These are phyloP conservation scores for Gadus chalcogrammus DNA, from an alignment of 2,113 vertebrate genomes.

Conservation along the genomic window DNA sequence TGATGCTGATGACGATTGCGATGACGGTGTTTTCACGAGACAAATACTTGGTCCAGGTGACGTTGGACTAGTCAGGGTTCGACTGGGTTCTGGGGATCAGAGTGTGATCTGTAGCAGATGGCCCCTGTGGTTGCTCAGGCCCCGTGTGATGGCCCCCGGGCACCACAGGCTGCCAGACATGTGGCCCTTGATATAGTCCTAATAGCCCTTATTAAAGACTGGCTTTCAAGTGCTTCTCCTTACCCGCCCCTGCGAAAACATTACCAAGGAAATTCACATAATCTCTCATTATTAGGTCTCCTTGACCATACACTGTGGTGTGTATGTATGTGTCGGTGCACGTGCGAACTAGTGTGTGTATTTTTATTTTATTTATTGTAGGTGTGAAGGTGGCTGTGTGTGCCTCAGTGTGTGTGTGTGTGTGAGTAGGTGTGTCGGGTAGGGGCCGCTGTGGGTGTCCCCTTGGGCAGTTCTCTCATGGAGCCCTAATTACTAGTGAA, in stretches of 20 bases:
- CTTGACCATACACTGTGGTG: background rate
- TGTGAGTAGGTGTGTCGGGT: constrained; percentile 11
- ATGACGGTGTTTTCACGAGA: too few species aligned
- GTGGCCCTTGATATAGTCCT: constrained; percentile 18
- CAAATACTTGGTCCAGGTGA: too few species aligned
- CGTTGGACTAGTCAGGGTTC: too few species aligned
- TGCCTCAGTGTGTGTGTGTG: constrained; percentile 12
- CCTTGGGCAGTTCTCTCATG: constrained; percentile 37
- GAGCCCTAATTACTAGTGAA: constrained; percentile 54
- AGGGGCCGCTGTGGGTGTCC: constrained; percentile 1
- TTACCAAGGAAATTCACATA: constrained; percentile 6
- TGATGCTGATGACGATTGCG: too few species aligned
- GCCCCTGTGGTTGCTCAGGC: background rate
- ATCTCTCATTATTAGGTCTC: background rate
- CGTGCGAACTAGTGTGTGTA: constrained; percentile 13
- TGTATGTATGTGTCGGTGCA: constrained; percentile 15
- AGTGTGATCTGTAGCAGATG: constrained; percentile 14
- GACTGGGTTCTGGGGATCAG: constrained; percentile 14
- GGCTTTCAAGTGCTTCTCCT: constrained; percentile 26
- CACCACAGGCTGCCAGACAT: constrained; percentile 15
- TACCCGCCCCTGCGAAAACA: background rate
- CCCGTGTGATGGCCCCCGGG: background rate
- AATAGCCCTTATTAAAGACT: constrained; percentile 39
- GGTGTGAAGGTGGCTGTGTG: constrained; percentile 6
- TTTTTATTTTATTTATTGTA: background rate